Percentiles rank a stretch among this genome's conserved stretches.
Conservation (phyloP, 37 sponge, comb jelly and placozoan species). For the Chondrosia reniformis region DNA sequence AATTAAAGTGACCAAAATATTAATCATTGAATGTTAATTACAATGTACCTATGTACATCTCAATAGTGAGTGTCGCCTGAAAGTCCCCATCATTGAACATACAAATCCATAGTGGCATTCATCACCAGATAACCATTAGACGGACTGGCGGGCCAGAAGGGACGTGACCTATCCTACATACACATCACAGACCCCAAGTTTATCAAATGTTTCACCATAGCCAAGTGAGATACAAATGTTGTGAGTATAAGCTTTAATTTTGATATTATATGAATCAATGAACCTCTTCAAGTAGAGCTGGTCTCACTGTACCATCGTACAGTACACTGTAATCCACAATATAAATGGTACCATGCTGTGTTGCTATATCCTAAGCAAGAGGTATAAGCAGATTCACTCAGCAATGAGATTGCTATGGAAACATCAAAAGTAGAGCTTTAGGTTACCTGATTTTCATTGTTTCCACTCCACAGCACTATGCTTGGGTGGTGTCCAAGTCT, state of each 20-base stretch:
- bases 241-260: too few species aligned
- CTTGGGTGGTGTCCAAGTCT: constrained; percentile 80
- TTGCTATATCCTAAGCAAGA: constrained; percentile 23
- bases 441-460: constrained; percentile 95
- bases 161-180: constrained; percentile 66
- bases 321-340: constrained; percentile 81
- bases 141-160: constrained; percentile 90
- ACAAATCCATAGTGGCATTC: constrained; percentile 38
- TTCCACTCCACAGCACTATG: constrained; percentile 95
- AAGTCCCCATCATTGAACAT: constrained; percentile 85
- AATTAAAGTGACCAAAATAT: neutral
- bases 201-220: too few species aligned
- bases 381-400: neutral
- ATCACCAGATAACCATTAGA: constrained; percentile 78
- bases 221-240: too few species aligned
- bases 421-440: neutral
- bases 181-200: too few species aligned
- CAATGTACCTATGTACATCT: constrained; percentile 86
- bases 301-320: constrained; percentile 75
- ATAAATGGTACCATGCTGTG: neutral
- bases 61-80: constrained; percentile 62
- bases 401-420: neutral
- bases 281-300: too few species aligned
- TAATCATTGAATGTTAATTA: too few species aligned
- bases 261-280: too few species aligned